These are phyloP conservation scores for Cotesia vestalis DNA, from an alignment of 1,140 invertebrate genomes.

Conservation along the genomic window DNA sequence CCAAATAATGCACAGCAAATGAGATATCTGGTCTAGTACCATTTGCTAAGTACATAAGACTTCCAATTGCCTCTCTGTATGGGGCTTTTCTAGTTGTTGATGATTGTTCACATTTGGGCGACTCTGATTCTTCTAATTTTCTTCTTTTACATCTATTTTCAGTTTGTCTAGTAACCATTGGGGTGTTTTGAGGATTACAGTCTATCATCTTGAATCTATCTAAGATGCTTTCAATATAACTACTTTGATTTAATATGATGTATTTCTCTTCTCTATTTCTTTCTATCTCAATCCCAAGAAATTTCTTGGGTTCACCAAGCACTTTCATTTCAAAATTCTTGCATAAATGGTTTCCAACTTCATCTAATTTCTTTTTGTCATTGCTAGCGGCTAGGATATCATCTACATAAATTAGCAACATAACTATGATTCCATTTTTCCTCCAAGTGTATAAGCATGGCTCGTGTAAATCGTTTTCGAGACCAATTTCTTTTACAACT, in stretches of 20 bases:
- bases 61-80: no score
- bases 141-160: conserved; percentile 33
- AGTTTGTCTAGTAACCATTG: conserved; percentile 37
- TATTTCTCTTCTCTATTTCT: conserved; percentile 22
- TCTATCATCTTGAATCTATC: conserved; percentile 32
- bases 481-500: conserved; percentile 22
- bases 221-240: conserved; percentile 25
- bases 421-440: conserved; percentile 12
- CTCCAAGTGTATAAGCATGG: conserved; percentile 52
- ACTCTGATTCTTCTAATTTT: conserved; percentile 60
- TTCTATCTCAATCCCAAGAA: conserved; percentile 26
- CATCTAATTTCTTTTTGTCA: conserved; percentile 18
- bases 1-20: no score
- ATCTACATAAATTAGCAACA: conserved; percentile 33
- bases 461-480: conserved; percentile 40
- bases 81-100: conserved; percentile 27
- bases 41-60: no score
- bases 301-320: conserved; percentile 25
- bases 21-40: no score
- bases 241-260: conserved; percentile 22
- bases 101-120: conserved; percentile 61
- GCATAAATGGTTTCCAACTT: conserved; percentile 15
- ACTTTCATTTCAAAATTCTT: conserved; percentile 30
- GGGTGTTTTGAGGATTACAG: conserved; percentile 22
- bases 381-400: conserved; percentile 32